phyloP scores from a whole-genome alignment of 2,888 invertebrate species.

The Urechis unicinctus region DNA sequence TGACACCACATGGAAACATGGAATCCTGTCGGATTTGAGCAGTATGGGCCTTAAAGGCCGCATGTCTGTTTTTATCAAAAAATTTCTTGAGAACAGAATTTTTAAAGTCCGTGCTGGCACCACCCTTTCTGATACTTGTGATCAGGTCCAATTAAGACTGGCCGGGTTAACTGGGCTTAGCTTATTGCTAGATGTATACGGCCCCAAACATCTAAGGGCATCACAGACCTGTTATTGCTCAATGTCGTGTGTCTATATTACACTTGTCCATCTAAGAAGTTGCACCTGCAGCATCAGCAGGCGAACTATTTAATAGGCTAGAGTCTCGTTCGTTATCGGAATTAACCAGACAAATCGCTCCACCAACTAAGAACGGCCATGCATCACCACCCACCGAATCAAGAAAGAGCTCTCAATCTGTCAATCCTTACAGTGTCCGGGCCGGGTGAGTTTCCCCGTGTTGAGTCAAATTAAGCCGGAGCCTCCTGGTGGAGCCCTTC shows the following conservation, averaged over 20 bases:
- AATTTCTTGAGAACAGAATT: no score
- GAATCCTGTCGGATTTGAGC: no score
- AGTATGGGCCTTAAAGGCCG: no score
- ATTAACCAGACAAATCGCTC: slow-evolving; percentile 70
- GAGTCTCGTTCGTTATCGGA: slow-evolving; percentile 69
- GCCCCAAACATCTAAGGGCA: no score
- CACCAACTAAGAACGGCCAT: slow-evolving; percentile 69
- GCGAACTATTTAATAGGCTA: slow-evolving; percentile 57
- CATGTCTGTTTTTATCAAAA: no score
- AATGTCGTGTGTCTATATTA: not conserved
- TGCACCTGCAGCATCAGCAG: not conserved
- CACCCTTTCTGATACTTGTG: no score
- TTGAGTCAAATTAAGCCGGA: slow-evolving; percentile 35
- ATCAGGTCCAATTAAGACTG: no score
- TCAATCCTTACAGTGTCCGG: not conserved
- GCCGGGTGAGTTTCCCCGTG: not conserved
- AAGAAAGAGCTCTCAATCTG: slow-evolving; percentile 57
- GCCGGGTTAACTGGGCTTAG: no score
- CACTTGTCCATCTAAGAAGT: not conserved
- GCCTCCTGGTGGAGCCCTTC: slow-evolving; percentile 69
- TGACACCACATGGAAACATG: no score
- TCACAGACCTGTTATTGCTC: no score
- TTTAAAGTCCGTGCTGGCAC: no score
- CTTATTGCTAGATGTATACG: no score
- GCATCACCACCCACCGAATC: slow-evolving; percentile 66